phyloP scores from a whole-genome alignment of 2,888 invertebrate genomes.

The Mimumesa dahlbomi region DNA sequence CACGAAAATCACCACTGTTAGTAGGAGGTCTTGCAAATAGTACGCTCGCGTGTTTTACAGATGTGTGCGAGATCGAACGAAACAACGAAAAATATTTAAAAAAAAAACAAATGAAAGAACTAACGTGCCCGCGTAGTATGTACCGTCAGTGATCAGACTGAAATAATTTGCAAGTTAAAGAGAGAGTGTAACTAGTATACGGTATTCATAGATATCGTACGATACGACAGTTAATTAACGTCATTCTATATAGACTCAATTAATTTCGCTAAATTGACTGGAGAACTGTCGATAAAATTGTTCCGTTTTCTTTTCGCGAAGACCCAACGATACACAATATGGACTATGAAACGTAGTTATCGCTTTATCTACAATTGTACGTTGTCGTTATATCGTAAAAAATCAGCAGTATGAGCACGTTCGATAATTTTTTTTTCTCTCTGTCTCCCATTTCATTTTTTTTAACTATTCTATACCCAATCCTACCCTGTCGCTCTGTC shows the following conservation, averaged over 20 bases:
- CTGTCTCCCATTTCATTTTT: conserved; percentile 7
- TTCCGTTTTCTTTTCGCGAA: too few relatives aligned
- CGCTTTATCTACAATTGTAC: conserved; percentile 45
- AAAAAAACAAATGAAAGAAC: too few relatives aligned
- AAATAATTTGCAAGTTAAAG: neutral
- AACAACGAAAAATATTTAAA: too few relatives aligned
- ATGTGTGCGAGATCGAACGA: conserved; percentile 58
- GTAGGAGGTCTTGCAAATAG: conserved; percentile 69
- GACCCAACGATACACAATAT: conserved; percentile 18
- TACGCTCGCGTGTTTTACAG: conserved; percentile 64
- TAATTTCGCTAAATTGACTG: conserved; percentile 33
- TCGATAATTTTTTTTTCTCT: conserved; percentile 41
- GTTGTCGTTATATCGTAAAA: conserved; percentile 37
- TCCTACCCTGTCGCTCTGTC: conserved; percentile 5
- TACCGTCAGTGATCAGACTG: conserved; percentile 15
- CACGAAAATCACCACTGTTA: conserved; percentile 75
- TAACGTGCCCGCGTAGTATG: neutral
- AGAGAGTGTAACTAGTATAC: neutral
- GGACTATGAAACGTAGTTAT: conserved; percentile 23
- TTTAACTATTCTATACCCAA: too few relatives aligned
- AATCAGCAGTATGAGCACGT: conserved; percentile 36
- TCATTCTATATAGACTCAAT: conserved; percentile 32
- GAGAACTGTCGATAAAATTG: conserved; percentile 50
- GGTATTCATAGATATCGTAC: too few relatives aligned
- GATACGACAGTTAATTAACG: conserved; percentile 26